These are phyloP conservation scores for Epiblema foenella DNA, from an alignment of 2,888 invertebrate species.

Conservation along the genomic window DNA sequence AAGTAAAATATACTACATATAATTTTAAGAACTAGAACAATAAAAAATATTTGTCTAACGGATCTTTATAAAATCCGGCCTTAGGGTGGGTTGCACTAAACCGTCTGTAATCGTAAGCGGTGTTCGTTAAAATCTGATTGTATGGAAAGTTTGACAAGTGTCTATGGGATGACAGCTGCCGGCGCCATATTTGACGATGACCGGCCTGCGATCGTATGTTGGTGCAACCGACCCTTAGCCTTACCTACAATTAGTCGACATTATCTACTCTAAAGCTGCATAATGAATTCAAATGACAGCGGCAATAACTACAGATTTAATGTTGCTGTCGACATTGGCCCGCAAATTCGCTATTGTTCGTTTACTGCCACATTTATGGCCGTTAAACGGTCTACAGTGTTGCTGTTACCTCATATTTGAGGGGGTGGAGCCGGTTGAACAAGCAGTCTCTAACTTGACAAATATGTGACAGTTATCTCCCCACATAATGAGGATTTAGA, in stretches of 20 bases:
- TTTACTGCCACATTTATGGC: slow-evolving; percentile 65
- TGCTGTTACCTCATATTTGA: slow-evolving; percentile 27
- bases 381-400: slow-evolving; percentile 52
- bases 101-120: too few species aligned
- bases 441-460: neutral
- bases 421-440: neutral
- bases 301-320: slow-evolving; percentile 35
- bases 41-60: too few species aligned
- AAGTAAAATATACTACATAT: too few species aligned
- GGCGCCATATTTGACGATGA: too few species aligned
- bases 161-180: too few species aligned
- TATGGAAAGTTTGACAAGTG: too few species aligned
- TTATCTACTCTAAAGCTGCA: slow-evolving; percentile 12
- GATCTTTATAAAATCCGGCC: too few species aligned
- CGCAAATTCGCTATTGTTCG: slow-evolving; percentile 55
- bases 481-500: neutral
- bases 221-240: too few species aligned
- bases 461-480: neutral
- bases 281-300: slow-evolving; percentile 27
- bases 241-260: neutral
- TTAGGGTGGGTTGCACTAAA: too few species aligned
- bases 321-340: slow-evolving; percentile 49
- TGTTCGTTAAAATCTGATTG: too few species aligned
- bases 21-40: too few species aligned
- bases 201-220: too few species aligned